Base-by-base conservation (phyloP, 2,888 invertebrate genomes). In the Rhingia campestris region DNA sequence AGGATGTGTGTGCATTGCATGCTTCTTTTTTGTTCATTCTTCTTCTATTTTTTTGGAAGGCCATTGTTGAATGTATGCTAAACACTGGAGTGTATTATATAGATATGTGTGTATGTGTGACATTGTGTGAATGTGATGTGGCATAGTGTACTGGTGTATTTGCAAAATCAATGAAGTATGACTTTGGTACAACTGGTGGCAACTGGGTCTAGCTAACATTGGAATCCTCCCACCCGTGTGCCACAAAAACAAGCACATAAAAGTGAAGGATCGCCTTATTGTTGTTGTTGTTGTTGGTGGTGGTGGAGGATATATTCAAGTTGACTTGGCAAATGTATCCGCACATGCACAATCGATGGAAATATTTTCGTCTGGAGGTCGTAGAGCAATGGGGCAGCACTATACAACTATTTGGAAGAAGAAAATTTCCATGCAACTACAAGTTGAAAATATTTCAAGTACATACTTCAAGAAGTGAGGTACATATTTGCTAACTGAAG, bases 321-420 rank as follows among this genome's bases (percentile, higher is more conserved):
- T 64, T 64, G 6, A 39, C 39, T 75, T 81, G 69, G 70, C 75
- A 64, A 22, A 22, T 35, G 37, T 58, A 12, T 39, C 10, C 22
- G 22, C 22, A 9, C 39, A 58, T 81, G 51, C 39, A 58, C 69
- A 75, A 81, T 81, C 81, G 81, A 81, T 75, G 69, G 64, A 59
- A 70, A 75, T 75, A 81, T 81, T 81, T 81, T 75, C 4, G 81
- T 81, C 81, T 81, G 75, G 81, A 75, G 81, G 81, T 81, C 81
- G 41, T 41, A 63, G 7, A 39, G 45, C 33, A 41, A 53, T 6
- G 7, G 37, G 30, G 30, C 49, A 5, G 6, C 54, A n/a, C 9
- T 53, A 41, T 14, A 22, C n/a, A 35, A n/a, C 9, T 12, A 51
- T 51, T 51, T 30, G 32, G 39, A 43, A 10, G 39, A 64, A 30